Percentiles rank a stretch among this genome's conserved stretches.
phyloP scores from a whole-genome alignment of 2,888 invertebrate genomes.

The Melinopterus prodromus region DNA sequence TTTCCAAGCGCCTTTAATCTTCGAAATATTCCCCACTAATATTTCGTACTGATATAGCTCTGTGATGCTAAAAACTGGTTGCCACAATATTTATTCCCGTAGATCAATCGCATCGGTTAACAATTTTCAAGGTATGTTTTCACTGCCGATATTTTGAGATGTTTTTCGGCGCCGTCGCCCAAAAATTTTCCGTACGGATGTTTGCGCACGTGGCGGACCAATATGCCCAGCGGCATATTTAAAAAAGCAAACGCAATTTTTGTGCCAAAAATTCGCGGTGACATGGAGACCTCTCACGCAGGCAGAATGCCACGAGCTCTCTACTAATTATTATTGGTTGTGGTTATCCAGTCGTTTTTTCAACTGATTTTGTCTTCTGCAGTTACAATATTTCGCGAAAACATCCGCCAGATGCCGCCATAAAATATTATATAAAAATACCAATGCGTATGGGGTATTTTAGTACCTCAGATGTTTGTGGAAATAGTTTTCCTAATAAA shows the following conservation, averaged over 20 bases:
- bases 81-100: background rate
- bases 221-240: background rate
- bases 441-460: too few relatives aligned
- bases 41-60: background rate
- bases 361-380: background rate
- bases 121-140: background rate
- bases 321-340: background rate
- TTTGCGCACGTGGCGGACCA: background rate
- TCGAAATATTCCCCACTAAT: background rate
- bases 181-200: background rate
- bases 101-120: background rate
- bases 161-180: background rate
- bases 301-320: background rate
- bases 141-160: background rate
- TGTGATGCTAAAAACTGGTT: background rate
- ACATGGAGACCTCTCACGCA: background rate
- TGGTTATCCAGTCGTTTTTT: background rate
- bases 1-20: background rate
- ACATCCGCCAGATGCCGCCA: background rate
- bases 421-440: background rate
- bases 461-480: too few relatives aligned
- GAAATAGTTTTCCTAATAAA: too few relatives aligned
- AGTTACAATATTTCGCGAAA: background rate
- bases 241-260: background rate
- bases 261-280: background rate